Evolutionary conservation across 1,140 invertebrate species (phyloP).

Genomic region (Samia ricini): DNA sequence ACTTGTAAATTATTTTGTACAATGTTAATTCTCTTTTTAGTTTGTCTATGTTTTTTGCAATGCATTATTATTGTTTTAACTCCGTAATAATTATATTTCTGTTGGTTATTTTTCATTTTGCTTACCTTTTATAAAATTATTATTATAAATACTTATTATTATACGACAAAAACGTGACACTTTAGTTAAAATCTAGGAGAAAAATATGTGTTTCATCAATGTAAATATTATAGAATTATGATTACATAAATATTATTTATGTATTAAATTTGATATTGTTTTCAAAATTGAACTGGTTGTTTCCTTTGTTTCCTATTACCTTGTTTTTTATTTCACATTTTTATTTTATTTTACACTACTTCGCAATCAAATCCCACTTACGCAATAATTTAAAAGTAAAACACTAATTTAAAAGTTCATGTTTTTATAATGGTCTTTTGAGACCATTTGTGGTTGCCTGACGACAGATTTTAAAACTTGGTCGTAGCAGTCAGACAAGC

Average conservation of each 20-base stretch:
- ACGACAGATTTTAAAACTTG: too few relatives aligned
- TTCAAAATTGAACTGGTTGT: constrained; percentile 70
- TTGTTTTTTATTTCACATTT: background rate
- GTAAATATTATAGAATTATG: constrained; percentile 76
- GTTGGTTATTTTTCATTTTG: constrained; percentile 58
- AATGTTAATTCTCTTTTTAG: constrained; percentile 55
- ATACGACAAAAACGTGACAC: constrained; percentile 51
- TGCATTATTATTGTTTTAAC: constrained; percentile 44
- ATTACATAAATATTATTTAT: constrained; percentile 75
- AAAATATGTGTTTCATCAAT: constrained; percentile 73
- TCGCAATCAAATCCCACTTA: too few relatives aligned
- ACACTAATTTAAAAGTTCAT: too few relatives aligned
- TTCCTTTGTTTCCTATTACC: constrained; percentile 40
- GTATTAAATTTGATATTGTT: constrained; percentile 78
- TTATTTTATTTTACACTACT: too few relatives aligned
- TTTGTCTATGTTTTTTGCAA: constrained; percentile 39
- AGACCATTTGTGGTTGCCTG: too few relatives aligned
- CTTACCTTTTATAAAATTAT: constrained; percentile 23
- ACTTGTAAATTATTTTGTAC: constrained; percentile 65
- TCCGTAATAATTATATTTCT: constrained; percentile 47
- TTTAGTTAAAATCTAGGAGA: constrained; percentile 57
- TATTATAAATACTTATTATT: constrained; percentile 49
- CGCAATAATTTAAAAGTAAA: too few relatives aligned
- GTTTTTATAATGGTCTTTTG: too few relatives aligned
- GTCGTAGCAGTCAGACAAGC: too few relatives aligned